These are phyloP conservation scores for Ctenomys sociabilis DNA, from an alignment of 2,113 vertebrate species.

Conservation along the genomic window DNA sequence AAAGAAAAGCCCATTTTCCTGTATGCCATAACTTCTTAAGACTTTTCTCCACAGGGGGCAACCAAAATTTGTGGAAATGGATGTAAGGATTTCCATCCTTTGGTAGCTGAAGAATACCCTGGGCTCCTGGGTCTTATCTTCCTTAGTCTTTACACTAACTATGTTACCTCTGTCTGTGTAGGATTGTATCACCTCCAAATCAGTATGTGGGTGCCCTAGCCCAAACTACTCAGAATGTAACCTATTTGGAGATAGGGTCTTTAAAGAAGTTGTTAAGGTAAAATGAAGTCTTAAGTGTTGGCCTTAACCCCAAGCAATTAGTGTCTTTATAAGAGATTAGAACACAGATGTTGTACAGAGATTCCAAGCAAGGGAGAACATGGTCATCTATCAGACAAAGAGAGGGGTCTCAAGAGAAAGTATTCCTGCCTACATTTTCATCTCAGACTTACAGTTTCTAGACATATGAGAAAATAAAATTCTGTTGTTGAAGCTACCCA, in stretches of 20 bases:
- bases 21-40: not conserved
- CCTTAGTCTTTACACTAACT: not conserved
- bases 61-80: not conserved
- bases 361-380: not conserved
- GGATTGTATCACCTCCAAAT: too few relatives aligned
- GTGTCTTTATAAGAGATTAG: not conserved
- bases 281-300: not conserved
- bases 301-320: not conserved
- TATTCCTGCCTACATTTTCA: fast-evolving
- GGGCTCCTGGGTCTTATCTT: not conserved
- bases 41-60: not conserved
- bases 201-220: not conserved
- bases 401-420: not conserved
- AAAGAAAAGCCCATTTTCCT: conserved; percentile 56
- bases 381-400: too few relatives aligned
- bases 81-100: not conserved
- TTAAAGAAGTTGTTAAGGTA: not conserved
- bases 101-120: not conserved
- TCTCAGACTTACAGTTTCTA: not conserved
- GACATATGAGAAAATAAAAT: not conserved
- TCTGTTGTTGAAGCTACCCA: not conserved
- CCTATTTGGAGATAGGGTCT: not conserved
- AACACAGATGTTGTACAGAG: not conserved
- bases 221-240: not conserved
- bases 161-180: not conserved